Evolutionary conservation across 1,140 invertebrate species (phyloP).

Genomic region (Parasteatoda tepidariorum): DNA sequence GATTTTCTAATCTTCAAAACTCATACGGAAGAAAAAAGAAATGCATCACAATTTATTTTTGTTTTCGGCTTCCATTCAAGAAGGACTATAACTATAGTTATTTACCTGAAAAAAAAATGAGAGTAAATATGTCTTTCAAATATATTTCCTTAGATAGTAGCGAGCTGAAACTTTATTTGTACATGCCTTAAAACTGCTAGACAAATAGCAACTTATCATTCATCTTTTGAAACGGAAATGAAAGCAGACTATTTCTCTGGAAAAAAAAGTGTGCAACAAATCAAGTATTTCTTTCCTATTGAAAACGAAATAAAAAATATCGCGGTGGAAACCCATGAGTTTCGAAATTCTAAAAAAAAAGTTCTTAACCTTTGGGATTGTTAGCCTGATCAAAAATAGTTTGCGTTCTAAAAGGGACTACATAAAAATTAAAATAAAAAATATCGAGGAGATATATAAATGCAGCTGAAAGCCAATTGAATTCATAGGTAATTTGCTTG

Average conservation of each 20-base stretch:
- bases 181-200: slow-evolving; percentile 20
- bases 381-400: background rate
- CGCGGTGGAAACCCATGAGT: slow-evolving; percentile 6
- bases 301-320: slow-evolving; percentile 35
- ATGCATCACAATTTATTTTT: too few relatives aligned
- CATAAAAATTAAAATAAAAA: background rate
- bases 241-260: background rate
- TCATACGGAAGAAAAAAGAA: too few relatives aligned
- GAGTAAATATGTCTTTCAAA: background rate
- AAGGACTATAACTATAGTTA: background rate
- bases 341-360: slow-evolving; percentile 6
- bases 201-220: slow-evolving; percentile 35
- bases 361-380: slow-evolving; percentile 1
- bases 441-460: too few relatives aligned
- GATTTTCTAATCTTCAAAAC: too few relatives aligned
- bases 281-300: slow-evolving; percentile 11
- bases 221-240: slow-evolving; percentile 20
- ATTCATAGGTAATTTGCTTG: too few relatives aligned
- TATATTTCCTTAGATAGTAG: background rate
- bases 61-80: too few relatives aligned
- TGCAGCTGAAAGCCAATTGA: too few relatives aligned
- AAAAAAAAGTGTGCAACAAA: slow-evolving; percentile 10
- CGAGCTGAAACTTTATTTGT: background rate
- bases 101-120: background rate
- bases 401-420: background rate